Percentiles rank a stretch among this genome's conserved stretches.
These are phyloP conservation scores for Glareola pratincola DNA, from an alignment of 2,113 vertebrate genomes.

Conservation along the genomic window DNA sequence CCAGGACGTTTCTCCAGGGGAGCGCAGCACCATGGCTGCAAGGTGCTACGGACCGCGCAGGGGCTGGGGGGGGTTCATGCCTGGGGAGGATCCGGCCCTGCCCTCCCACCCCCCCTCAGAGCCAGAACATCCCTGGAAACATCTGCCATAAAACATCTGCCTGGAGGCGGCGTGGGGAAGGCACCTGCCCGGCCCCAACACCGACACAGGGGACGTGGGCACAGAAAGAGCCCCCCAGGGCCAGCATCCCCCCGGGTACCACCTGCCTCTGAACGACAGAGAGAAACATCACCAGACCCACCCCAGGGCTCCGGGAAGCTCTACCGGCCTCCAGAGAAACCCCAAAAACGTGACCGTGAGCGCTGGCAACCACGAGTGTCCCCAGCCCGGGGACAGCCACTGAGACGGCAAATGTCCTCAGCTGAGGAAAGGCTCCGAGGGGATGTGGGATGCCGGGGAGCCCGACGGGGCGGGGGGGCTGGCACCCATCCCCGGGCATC, in stretches of 20 bases:
- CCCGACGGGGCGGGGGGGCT: rapidly evolving
- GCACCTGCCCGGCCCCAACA: neutral
- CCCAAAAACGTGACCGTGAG: rapidly evolving
- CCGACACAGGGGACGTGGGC: rapidly evolving
- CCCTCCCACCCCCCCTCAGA: neutral
- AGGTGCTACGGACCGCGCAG: rapidly evolving
- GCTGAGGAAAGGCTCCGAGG: neutral
- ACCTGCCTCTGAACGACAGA: neutral
- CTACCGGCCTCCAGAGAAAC: neutral
- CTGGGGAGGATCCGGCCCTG: neutral
- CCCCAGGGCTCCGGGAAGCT: neutral
- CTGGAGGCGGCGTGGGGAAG: neutral
- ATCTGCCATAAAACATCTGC: neutral
- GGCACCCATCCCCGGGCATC: neutral
- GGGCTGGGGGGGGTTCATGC: neutral
- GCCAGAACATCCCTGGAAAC: neutral
- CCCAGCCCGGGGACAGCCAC: neutral
- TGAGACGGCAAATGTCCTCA: neutral
- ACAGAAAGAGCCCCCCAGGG: neutral
- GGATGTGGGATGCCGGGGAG: neutral
- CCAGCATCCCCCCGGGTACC: neutral
- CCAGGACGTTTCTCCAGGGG: neutral
- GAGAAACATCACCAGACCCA: neutral
- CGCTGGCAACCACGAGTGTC: rapidly evolving
- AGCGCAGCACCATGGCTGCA: rapidly evolving